phyloP scores from a whole-genome alignment of 1,140 invertebrate genomes.

The Drosophila navojoa region DNA sequence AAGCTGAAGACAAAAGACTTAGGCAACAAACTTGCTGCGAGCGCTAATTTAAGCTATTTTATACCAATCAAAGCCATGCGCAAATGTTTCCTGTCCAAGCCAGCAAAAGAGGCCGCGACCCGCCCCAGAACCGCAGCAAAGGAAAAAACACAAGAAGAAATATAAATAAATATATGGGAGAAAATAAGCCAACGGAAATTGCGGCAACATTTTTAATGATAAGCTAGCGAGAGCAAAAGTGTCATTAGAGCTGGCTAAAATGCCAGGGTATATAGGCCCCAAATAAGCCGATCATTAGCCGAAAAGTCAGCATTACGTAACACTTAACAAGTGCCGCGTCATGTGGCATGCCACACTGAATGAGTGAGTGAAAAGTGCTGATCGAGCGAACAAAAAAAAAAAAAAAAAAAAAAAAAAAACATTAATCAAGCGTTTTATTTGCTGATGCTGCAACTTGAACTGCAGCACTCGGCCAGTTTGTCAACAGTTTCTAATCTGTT shows the following conservation, averaged over 20 bases:
- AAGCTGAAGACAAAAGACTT: slow-evolving; percentile 62
- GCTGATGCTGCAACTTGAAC: slow-evolving; percentile 56
- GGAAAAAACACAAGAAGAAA: not conserved
- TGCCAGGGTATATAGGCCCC: slow-evolving; percentile 20
- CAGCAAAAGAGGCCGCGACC: slow-evolving; percentile 42
- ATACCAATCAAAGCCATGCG: slow-evolving; percentile 67
- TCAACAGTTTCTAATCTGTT: slow-evolving; percentile 66
- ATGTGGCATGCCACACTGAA: slow-evolving; percentile 31
- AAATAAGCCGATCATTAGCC: slow-evolving; percentile 5
- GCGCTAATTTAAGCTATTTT: slow-evolving; percentile 45
- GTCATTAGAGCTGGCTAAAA: slow-evolving; percentile 60
- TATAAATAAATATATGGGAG: not conserved
- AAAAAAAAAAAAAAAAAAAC: not conserved
- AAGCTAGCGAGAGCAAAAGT: slow-evolving; percentile 68
- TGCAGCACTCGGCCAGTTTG: slow-evolving; percentile 35
- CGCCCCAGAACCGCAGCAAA: slow-evolving; percentile 47
- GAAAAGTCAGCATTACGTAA: slow-evolving; percentile 29
- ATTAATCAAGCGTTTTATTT: slow-evolving; percentile 59
- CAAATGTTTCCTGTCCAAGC: slow-evolving; percentile 59
- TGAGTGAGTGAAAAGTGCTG: slow-evolving; percentile 13
- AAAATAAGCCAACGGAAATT: slow-evolving; percentile 56
- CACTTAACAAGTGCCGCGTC: slow-evolving; percentile 16
- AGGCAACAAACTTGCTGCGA: slow-evolving; percentile 58
- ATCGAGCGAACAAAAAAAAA: not conserved
- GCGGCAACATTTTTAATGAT: slow-evolving; percentile 35